Evolutionary conservation across 1,140 invertebrate species (phyloP), one percentile per base, ranked within the genome.

Genomic region (Pseudomyrmex gracilis): DNA sequence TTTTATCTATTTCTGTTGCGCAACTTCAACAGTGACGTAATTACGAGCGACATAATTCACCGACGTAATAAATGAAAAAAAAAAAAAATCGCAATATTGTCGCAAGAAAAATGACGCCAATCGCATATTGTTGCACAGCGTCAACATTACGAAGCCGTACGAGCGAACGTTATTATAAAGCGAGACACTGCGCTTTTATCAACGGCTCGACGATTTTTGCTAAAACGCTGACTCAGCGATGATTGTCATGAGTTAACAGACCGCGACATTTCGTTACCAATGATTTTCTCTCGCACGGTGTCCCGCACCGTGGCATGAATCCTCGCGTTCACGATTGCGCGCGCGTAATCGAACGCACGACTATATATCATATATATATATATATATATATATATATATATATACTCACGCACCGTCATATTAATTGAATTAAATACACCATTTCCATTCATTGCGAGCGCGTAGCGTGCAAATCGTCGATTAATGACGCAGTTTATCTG

Each of bases 191-290:
- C 57, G 20, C 61, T 55, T 85, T 34, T 66, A 83, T 83, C 85
- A 43, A 55, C 73, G 58, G 73, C 64, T 51, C 20, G 9, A 13
- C 43, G 73, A 87, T 83, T 87, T 85, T 88, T 85, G 73, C 64
- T 34, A 57, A 85, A 80, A 71, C 55, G 58, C 49, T 87, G 87
- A 88, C 84, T 89, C 87, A 86, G 43, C 84, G 58, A 84, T 89
- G 83, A 89, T 88, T 88, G 86, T 84, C 64, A 60, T 22, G 80
- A 34, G 45, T 89, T 88, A 89, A 89, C 84, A 84, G 86, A 87
- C 87, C 87, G 87, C 80, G 84, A 89, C 87, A 70, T 66, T 71
- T 86, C 73, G 86, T 83, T 85, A 73, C 73, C 73, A 53, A 82
- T 83, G 70, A 76, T 83, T 85, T 88, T 83, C 87, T 73, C 22